These are phyloP conservation scores for Bubo scandiacus DNA, from an alignment of 2,113 vertebrate species.

Conservation along the genomic window DNA sequence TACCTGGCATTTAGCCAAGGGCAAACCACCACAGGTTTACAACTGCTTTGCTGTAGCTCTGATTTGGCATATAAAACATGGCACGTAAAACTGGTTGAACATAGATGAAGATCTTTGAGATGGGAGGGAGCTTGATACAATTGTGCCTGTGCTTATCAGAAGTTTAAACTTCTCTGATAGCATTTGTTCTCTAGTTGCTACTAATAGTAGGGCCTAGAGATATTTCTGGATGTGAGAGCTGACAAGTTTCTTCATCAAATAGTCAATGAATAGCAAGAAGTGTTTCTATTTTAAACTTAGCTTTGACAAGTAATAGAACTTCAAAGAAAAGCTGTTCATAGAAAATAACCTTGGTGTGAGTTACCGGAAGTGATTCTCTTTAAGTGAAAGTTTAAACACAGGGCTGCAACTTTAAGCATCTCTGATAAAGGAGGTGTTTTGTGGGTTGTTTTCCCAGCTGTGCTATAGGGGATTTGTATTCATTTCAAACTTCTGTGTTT, in stretches of 20 bases:
- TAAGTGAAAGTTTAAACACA: not conserved
- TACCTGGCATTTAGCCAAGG: no score
- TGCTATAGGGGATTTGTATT: not conserved
- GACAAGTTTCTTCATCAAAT: conserved; percentile 57
- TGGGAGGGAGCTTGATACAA: fast-evolving
- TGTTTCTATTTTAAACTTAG: conserved; percentile 47
- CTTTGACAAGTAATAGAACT: conserved; percentile 42
- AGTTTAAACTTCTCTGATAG: conserved; percentile 17
- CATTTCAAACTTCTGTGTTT: not conserved
- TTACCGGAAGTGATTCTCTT: not conserved
- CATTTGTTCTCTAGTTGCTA: conserved; percentile 42
- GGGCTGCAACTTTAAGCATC: not conserved
- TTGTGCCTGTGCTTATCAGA: not conserved
- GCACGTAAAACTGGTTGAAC: not conserved
- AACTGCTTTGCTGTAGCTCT: not conserved
- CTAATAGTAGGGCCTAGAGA: conserved; percentile 32
- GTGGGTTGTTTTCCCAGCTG: not conserved
- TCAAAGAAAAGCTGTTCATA: conserved; percentile 5
- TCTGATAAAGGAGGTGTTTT: not conserved
- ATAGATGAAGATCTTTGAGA: not conserved
- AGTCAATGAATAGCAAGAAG: conserved; percentile 59
- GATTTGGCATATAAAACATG: not conserved
- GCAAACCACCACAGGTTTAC: not conserved
- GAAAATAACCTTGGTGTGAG: conserved; percentile 30
- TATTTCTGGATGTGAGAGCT: conserved; percentile 51